Percentiles rank a stretch among this genome's conserved stretches.
Conservation (phyloP, 2,113 vertebrate species). For the Calidris pygmaea region DNA sequence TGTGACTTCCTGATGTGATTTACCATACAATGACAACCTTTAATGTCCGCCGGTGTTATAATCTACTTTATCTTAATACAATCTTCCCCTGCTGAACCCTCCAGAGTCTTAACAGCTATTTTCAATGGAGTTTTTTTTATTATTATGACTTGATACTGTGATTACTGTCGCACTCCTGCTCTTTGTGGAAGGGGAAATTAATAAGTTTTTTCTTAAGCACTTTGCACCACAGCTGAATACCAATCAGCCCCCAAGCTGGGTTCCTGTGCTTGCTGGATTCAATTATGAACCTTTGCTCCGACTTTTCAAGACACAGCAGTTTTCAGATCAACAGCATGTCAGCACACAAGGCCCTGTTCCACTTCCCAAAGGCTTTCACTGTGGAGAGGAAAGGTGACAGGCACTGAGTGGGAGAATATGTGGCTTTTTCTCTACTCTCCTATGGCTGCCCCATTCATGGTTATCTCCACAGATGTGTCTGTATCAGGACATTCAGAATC, state of each 20-base stretch:
- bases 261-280: not conserved
- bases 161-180: constrained; percentile 69
- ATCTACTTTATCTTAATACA: constrained; percentile 79
- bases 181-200: constrained; percentile 75
- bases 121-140: constrained; percentile 63
- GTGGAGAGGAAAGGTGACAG: not conserved
- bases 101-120: constrained; percentile 65
- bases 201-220: constrained; percentile 73
- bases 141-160: constrained; percentile 72
- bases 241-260: constrained; percentile 19
- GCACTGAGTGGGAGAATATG: not conserved
- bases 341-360: not conserved
- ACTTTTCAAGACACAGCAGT: not conserved
- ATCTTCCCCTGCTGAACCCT: constrained; percentile 73
- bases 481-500: not conserved
- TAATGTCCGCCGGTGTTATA: constrained; percentile 53
- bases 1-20: constrained; percentile 63
- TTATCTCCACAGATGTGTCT: not conserved
- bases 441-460: not conserved
- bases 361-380: not conserved
- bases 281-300: constrained; percentile 23
- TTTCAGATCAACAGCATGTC: not conserved
- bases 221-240: constrained; percentile 46
- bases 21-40: constrained; percentile 68
- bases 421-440: not conserved